phyloP scores from a whole-genome alignment of 1,140 invertebrate species.

The Cyclargus thomasi region DNA sequence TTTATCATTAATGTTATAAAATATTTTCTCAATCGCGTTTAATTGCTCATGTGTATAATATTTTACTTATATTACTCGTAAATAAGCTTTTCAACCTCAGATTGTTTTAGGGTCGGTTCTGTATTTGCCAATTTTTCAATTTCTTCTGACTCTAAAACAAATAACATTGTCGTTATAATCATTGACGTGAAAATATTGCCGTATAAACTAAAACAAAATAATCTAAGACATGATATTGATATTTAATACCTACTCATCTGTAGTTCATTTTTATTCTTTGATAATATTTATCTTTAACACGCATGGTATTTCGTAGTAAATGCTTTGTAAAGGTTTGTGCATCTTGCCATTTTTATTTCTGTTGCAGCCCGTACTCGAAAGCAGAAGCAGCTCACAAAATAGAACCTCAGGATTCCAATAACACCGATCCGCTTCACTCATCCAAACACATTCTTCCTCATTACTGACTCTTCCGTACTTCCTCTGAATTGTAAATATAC shows the following conservation, averaged over 20 bases:
- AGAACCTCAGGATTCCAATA: constrained; percentile 50
- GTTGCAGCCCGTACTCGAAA: constrained; percentile 65
- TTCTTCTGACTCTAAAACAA: not conserved
- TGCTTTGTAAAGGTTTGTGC: constrained; percentile 62
- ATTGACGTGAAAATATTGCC: not conserved
- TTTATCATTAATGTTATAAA: no score
- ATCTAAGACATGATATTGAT: not conserved
- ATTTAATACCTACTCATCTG: constrained; percentile 18
- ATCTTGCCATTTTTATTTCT: constrained; percentile 68
- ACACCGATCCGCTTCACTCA: constrained; percentile 32
- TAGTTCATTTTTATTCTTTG: constrained; percentile 16
- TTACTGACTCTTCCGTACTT: not conserved
- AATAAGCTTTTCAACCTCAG: no score
- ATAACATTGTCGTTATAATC: not conserved
- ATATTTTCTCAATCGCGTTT: no score
- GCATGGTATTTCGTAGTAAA: constrained; percentile 39
- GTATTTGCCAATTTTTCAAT: not conserved
- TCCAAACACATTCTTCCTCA: not conserved
- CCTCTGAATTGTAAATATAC: not conserved
- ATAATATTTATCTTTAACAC: constrained; percentile 28
- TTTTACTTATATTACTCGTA: no score
- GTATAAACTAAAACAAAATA: not conserved
- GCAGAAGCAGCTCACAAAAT: constrained; percentile 56
- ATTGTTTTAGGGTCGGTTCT: no score
- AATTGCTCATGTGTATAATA: no score